phyloP scores from a whole-genome alignment of 2,888 invertebrate genomes.

The Parapristionchus giblindavisi region DNA sequence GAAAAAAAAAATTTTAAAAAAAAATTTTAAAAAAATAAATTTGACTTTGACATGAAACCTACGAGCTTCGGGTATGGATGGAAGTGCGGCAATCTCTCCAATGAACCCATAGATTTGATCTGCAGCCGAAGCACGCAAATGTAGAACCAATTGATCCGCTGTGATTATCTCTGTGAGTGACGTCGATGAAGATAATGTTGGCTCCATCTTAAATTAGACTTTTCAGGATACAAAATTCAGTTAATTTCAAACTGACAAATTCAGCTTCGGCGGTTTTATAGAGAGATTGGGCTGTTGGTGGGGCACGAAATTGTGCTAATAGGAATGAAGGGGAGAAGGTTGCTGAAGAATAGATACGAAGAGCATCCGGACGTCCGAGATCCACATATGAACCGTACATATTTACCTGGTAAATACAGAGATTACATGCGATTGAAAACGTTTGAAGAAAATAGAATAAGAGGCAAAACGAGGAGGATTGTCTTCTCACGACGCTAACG shows the following conservation, averaged over 20 bases:
- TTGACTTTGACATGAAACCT: too few relatives aligned
- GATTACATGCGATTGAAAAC: background rate
- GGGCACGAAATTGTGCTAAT: conserved; percentile 50
- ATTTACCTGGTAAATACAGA: conserved; percentile 55
- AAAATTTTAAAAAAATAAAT: too few relatives aligned
- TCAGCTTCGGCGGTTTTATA: conserved; percentile 10
- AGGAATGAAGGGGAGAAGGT: conserved; percentile 52
- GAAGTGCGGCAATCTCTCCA: conserved; percentile 93
- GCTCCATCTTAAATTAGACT: background rate
- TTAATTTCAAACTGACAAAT: conserved; percentile 7
- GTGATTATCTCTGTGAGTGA: conserved; percentile 40
- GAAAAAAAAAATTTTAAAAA: too few relatives aligned
- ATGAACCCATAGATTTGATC: conserved; percentile 88
- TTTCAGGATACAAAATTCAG: background rate
- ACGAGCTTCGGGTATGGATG: conserved; percentile 71
- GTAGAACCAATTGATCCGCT: conserved; percentile 78
- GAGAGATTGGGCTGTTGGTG: conserved; percentile 32
- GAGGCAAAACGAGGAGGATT: background rate
- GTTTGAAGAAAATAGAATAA: background rate
- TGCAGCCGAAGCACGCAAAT: conserved; percentile 92
- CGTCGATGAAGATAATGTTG: background rate
- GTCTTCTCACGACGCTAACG: too few relatives aligned
- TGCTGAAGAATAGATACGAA: conserved; percentile 58
- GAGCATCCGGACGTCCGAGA: conserved; percentile 63
- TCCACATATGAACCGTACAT: conserved; percentile 59